Base-by-base conservation (phyloP, 1,140 invertebrate species). In the Antheraea mylitta region DNA sequence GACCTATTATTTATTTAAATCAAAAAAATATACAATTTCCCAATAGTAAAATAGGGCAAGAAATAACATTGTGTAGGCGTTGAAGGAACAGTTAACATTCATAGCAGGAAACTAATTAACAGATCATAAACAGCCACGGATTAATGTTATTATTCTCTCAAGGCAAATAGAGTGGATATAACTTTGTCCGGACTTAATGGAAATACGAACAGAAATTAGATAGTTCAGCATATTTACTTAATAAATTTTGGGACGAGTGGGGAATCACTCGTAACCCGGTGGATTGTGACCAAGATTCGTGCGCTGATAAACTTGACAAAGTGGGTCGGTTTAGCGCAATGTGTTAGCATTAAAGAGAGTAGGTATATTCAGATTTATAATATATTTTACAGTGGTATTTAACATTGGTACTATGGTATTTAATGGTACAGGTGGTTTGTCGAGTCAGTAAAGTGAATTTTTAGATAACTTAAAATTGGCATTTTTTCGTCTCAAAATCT, bases 101-200 rank as follows among this genome's bases (percentile, higher is more conserved):
- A 71, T 74, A 72, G 74, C 71, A 78, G 73, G 72, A 77, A 82
- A 78, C 78, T 82, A 80, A 82, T 82, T 82, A 80, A 80, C 76
- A 72, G 76, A 77, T 78, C 73, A 75, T 69, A 73, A 77, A 75
- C 80, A 78, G 73, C 64, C 70, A 66, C 42, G 72, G 68, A 82
- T 77, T 78, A 75, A 72, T 71, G 63, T 70, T 74, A 79, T 79
- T 79, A 79, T 68, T 60, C 45, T 72, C 18, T 16, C 18, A 67
- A 38, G 53, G 59, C 65, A 60, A 65, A 45, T 63, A 58, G 30
- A 13, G 64, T 58, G 48, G 22, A 60, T 18, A 67, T 16, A 53
- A n/a, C 42, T 65, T 42, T 62, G 53, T 42, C 45, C 53, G 30
- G 60, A 18, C 16, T 19, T 63, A 36, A 58, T 45, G 30, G 61